These are phyloP conservation scores for Ictalurus punctatus DNA, from an alignment of 2,113 vertebrate species.

Conservation along the genomic window DNA sequence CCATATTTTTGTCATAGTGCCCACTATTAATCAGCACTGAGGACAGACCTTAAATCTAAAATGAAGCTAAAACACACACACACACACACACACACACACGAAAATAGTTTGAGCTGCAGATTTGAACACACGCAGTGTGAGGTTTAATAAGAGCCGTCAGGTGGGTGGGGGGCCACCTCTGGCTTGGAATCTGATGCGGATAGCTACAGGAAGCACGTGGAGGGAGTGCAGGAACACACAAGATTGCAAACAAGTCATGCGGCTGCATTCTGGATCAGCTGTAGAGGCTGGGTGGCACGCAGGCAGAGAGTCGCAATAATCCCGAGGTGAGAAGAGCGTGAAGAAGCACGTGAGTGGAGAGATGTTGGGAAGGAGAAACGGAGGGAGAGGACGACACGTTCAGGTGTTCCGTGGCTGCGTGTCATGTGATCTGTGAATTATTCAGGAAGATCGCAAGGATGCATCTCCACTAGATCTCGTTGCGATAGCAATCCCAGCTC, in stretches of 20 bases:
- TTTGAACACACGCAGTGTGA: neutral
- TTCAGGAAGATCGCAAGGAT: neutral
- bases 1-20: neutral
- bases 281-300: neutral
- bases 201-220: neutral
- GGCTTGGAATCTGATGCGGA: neutral
- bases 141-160: neutral
- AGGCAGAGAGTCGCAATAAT: neutral
- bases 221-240: neutral
- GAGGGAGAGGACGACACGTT: neutral
- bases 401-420: neutral
- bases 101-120: neutral
- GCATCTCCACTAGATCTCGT: neutral
- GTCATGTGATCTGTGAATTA: neutral
- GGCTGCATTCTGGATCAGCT: constrained; percentile 5
- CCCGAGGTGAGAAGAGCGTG: neutral
- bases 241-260: neutral
- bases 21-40: neutral
- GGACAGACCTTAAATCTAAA: neutral
- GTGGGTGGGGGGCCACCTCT: neutral
- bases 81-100: neutral
- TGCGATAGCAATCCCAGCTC: neutral
- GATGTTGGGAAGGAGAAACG: neutral
- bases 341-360: neutral
- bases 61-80: neutral